Percentiles rank a stretch among this genome's conserved stretches.
Conservation (phyloP, 2,888 invertebrate genomes). For the Drosophila kuntzei region DNA sequence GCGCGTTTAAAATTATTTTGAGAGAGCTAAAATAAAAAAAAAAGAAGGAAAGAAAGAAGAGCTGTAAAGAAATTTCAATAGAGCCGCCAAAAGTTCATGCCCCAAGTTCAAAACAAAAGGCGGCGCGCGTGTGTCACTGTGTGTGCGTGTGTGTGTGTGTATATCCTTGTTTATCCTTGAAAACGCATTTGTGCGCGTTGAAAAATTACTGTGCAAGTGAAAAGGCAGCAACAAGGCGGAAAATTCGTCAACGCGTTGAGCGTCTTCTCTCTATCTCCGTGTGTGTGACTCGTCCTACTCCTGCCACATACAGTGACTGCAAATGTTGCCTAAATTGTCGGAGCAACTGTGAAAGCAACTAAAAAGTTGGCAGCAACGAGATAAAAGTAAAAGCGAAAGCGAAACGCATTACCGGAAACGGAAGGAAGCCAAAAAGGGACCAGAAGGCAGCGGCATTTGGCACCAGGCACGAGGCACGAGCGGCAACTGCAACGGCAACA, state of each 20-base stretch:
- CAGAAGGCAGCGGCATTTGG: conserved; percentile 24
- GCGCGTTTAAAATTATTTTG: conserved; percentile 35
- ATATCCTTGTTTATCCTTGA: conserved; percentile 58
- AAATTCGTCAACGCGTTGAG: conserved; percentile 39
- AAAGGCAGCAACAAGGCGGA: conserved; percentile 52
- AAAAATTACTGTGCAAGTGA: conserved; percentile 43
- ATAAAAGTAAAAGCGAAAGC: conserved; percentile 53
- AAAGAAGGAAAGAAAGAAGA: not conserved
- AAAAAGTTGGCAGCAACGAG: conserved; percentile 46
- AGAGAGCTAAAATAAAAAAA: not conserved
- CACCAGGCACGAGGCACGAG: conserved; percentile 5
- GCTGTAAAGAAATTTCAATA: conserved; percentile 24
- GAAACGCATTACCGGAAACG: conserved; percentile 41
- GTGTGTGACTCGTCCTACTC: not conserved
- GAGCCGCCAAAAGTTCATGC: conserved; percentile 54
- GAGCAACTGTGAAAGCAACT: conserved; percentile 45
- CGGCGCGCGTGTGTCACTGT: conserved; percentile 20
- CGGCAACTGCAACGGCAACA: conserved; percentile 31
- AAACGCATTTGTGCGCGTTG: conserved; percentile 48
- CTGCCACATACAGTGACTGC: conserved; percentile 7
- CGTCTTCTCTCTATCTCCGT: conserved; percentile 10
- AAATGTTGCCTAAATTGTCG: conserved; percentile 45
- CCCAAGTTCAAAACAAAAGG: conserved; percentile 48
- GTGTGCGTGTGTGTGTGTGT: conserved; percentile 8
- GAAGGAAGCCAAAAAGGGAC: conserved; percentile 32